Conservation (phyloP, 2,888 invertebrate genomes). For the Caenorhabditis japonica region DNA sequence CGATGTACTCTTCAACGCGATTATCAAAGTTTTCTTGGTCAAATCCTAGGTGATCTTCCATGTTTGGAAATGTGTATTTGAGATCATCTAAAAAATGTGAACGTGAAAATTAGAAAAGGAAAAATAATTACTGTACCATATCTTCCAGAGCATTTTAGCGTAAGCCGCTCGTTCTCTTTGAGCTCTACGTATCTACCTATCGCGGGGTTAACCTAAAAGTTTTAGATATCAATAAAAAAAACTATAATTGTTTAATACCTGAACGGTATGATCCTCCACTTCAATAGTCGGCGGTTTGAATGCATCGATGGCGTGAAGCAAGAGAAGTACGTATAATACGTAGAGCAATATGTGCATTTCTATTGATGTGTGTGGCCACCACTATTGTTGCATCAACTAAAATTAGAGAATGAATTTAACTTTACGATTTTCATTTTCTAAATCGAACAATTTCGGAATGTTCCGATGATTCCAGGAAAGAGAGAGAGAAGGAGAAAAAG, state of each 20-base stretch:
- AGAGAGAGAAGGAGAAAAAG: not conserved
- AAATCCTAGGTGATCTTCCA: constrained; percentile 25
- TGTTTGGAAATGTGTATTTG: constrained; percentile 18
- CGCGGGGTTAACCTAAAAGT: constrained; percentile 33
- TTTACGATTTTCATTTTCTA: constrained; percentile 15
- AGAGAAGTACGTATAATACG: not conserved
- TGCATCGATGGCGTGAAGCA: constrained; percentile 3
- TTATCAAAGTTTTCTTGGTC: constrained; percentile 8
- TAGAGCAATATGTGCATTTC: constrained; percentile 13
- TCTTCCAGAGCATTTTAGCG: constrained; percentile 40
- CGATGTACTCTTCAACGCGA: constrained; percentile 9
- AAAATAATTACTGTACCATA: constrained; percentile 18
- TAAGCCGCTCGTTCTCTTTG: constrained; percentile 25
- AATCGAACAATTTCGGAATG: no score
- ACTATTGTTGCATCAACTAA: constrained; percentile 6
- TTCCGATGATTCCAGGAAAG: no score
- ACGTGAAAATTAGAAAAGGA: not conserved
- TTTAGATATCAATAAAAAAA: not conserved
- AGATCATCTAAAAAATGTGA: constrained; percentile 29
- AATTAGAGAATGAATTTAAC: not conserved
- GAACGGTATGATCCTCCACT: constrained; percentile 8
- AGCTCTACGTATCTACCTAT: constrained; percentile 52
- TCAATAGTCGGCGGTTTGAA: constrained; percentile 26
- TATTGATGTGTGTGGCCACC: not conserved
- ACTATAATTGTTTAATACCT: not conserved